Conservation (phyloP, 2,113 vertebrate genomes). For the Syngnathus scovelli region DNA sequence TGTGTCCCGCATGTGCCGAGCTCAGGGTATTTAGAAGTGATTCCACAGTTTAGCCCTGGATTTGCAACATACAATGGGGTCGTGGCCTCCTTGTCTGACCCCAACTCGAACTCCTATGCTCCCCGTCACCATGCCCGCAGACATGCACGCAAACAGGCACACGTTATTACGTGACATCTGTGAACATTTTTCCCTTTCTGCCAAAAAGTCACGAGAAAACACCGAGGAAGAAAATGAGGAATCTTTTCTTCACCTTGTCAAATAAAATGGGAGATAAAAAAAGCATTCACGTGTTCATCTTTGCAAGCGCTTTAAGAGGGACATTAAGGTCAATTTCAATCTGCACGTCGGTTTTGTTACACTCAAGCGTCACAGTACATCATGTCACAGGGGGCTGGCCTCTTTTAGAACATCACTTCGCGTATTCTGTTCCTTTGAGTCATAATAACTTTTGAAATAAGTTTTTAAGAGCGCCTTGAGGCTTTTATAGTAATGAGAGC, state of each 20-base stretch:
- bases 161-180: not conserved
- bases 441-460: not conserved
- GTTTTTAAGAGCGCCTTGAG: not conserved
- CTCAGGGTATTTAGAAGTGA: slow-evolving; percentile 79
- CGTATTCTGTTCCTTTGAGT: not conserved
- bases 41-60: slow-evolving; percentile 81
- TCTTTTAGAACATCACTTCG: not conserved
- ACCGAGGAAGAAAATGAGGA: not conserved
- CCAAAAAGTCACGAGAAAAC: not conserved
- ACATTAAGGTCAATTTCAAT: not conserved
- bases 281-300: not conserved
- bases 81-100: slow-evolving; percentile 79
- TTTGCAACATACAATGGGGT: slow-evolving; percentile 83
- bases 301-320: not conserved
- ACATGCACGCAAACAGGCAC: slow-evolving; percentile 11
- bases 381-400: not conserved
- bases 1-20: slow-evolving; percentile 73
- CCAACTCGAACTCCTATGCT: slow-evolving; percentile 68
- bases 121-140: slow-evolving; percentile 39
- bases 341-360: not conserved
- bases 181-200: not conserved
- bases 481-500: not conserved
- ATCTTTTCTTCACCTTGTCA: not conserved
- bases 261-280: not conserved
- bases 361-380: not conserved